Percentiles rank a stretch among this genome's conserved stretches.
phyloP scores from a whole-genome alignment of 2,888 invertebrate genomes.

The Drosophila mettleri region DNA sequence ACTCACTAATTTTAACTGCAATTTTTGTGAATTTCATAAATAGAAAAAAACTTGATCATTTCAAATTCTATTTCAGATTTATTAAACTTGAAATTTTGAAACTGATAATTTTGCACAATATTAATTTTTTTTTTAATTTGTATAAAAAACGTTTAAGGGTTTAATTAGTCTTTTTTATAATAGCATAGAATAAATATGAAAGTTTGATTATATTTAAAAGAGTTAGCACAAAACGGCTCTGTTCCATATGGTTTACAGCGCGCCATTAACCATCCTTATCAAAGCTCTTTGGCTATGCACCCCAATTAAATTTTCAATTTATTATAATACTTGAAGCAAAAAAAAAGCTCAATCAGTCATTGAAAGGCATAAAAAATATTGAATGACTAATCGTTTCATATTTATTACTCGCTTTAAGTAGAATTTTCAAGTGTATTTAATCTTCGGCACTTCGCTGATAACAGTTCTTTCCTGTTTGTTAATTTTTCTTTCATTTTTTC shows the following conservation, averaged over 20 bases:
- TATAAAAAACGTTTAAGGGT: too few relatives aligned
- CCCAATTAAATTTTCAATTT: neutral
- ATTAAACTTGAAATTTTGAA: too few relatives aligned
- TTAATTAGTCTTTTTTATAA: too few relatives aligned
- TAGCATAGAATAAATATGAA: too few relatives aligned
- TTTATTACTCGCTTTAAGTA: neutral
- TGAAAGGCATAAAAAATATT: neutral
- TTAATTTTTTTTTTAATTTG: too few relatives aligned
- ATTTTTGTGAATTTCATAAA: too few relatives aligned
- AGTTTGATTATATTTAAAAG: too few relatives aligned
- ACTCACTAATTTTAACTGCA: neutral
- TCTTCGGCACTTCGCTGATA: neutral
- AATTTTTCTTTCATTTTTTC: conserved; percentile 1
- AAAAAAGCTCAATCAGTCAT: neutral
- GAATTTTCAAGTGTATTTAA: conserved; percentile 9
- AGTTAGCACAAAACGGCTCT: too few relatives aligned
- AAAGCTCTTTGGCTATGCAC: neutral
- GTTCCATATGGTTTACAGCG: neutral
- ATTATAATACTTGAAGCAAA: neutral
- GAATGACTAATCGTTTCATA: neutral
- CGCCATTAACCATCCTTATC: neutral
- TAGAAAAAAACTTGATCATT: too few relatives aligned
- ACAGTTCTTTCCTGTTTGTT: conserved; percentile 16
- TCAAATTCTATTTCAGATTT: too few relatives aligned
- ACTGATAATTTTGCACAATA: too few relatives aligned